Evolutionary conservation across 2,113 vertebrate genomes (phyloP).

Genomic region (Cavia aperea): DNA sequence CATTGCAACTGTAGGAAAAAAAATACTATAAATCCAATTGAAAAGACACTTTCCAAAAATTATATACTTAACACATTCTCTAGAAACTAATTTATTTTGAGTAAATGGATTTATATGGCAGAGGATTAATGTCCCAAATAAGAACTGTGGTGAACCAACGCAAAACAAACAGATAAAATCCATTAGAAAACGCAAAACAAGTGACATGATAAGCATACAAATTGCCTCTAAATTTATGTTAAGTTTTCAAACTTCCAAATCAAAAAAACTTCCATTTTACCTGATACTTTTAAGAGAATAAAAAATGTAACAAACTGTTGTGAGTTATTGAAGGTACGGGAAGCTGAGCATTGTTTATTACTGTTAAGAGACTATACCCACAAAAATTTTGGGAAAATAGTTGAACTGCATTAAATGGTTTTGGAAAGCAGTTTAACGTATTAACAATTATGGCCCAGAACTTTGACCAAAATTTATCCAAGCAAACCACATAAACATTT

Average conservation of each 20-base stretch:
- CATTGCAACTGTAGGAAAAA: not conserved
- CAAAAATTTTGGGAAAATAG: not conserved
- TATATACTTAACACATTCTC: not conserved
- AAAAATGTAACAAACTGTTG: not conserved
- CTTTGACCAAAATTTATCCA: conserved; percentile 6
- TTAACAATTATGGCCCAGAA: conserved; percentile 1
- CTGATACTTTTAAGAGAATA: not conserved
- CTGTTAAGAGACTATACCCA: not conserved
- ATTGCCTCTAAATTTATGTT: not conserved
- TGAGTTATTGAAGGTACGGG: not conserved
- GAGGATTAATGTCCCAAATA: not conserved
- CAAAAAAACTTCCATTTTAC: not conserved
- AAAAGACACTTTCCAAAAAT: conserved; percentile 22
- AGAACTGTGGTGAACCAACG: not conserved
- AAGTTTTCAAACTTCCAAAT: not conserved
- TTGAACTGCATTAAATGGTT: not conserved
- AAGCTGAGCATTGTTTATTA: not conserved
- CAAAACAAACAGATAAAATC: not conserved
- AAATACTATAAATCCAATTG: conserved; percentile 6
- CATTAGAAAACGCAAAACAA: conserved; percentile 6
- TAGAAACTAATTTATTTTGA: not conserved
- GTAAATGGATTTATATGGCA: conserved; percentile 1
- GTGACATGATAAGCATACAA: not conserved
- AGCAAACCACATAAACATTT: not conserved
- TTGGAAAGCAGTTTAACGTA: not conserved